Conservation (phyloP, 2,888 invertebrate species). For the Galerucella nymphaeae region DNA sequence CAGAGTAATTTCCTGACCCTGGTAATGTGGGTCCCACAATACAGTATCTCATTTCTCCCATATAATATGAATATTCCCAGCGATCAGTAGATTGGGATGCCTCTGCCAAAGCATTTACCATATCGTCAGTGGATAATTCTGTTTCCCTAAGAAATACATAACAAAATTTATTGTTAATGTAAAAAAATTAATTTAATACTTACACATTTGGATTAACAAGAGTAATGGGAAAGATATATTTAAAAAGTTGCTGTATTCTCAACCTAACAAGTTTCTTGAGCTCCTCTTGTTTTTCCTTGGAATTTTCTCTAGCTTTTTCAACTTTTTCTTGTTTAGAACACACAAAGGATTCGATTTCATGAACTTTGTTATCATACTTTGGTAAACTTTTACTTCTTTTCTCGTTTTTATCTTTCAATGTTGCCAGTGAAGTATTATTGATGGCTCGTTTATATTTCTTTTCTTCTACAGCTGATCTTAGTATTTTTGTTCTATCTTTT, state of each 20-base stretch:
- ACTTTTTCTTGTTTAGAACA: constrained; percentile 68
- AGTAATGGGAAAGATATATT: constrained; percentile 77
- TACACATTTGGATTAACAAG: constrained; percentile 68
- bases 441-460: constrained; percentile 64
- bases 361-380: constrained; percentile 73
- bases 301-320: constrained; percentile 65
- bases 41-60: constrained; percentile 76
- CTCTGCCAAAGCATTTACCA: constrained; percentile 69
- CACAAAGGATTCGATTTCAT: constrained; percentile 70
- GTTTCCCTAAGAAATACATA: constrained; percentile 44
- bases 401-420: constrained; percentile 58
- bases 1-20: constrained; percentile 85
- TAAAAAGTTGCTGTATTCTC: constrained; percentile 72
- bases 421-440: constrained; percentile 57
- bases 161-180: neutral
- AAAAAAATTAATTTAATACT: constrained; percentile 39
- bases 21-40: constrained; percentile 88
- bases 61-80: constrained; percentile 81
- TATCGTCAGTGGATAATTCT: constrained; percentile 52
- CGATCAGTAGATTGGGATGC: constrained; percentile 82
- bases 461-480: constrained; percentile 69
- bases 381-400: constrained; percentile 69
- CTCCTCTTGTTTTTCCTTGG: constrained; percentile 67
- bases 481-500: constrained; percentile 69
- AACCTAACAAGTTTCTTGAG: constrained; percentile 70